These are phyloP conservation scores for Danaus melanippus DNA, from an alignment of 1,140 invertebrate species.

Conservation along the genomic window DNA sequence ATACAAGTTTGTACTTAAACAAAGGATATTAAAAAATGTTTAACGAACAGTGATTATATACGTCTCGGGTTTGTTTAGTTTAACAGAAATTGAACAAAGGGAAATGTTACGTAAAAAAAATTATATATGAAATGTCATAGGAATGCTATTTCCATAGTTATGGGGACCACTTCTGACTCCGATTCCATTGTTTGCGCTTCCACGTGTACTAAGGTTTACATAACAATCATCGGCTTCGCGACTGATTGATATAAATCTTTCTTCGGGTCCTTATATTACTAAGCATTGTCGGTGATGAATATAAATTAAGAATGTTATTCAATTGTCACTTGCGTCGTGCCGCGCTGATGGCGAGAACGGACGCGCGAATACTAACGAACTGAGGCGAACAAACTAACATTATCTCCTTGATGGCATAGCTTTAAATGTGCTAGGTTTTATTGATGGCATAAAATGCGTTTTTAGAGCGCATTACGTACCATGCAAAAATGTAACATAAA, in stretches of 20 bases:
- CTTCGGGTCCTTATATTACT: conserved; percentile 44
- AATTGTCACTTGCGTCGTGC: conserved; percentile 11
- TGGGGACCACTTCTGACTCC: neutral
- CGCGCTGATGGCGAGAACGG: neutral
- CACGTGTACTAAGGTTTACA: conserved; percentile 26
- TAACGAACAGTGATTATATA: too few relatives aligned
- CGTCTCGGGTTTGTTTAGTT: too few relatives aligned
- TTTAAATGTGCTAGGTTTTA: too few relatives aligned
- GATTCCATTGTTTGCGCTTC: conserved; percentile 13
- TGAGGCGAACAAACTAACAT: too few relatives aligned
- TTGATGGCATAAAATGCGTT: too few relatives aligned
- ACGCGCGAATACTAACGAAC: conserved; percentile 1
- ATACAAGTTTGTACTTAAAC: too few relatives aligned
- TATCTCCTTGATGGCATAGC: too few relatives aligned
- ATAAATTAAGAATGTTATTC: conserved; percentile 42
- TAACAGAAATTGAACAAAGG: too few relatives aligned
- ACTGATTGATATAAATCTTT: conserved; percentile 45
- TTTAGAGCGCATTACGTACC: too few relatives aligned
- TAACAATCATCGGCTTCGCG: conserved; percentile 33
- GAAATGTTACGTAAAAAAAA: too few relatives aligned
- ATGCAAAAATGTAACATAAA: too few relatives aligned
- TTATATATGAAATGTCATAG: conserved; percentile 6
- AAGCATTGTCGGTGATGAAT: conserved; percentile 38
- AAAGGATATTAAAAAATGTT: too few relatives aligned
- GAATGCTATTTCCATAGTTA: conserved; percentile 19